Evolutionary conservation across 2,113 vertebrate genomes (phyloP).

Genomic region (Bubalus kerabau): DNA sequence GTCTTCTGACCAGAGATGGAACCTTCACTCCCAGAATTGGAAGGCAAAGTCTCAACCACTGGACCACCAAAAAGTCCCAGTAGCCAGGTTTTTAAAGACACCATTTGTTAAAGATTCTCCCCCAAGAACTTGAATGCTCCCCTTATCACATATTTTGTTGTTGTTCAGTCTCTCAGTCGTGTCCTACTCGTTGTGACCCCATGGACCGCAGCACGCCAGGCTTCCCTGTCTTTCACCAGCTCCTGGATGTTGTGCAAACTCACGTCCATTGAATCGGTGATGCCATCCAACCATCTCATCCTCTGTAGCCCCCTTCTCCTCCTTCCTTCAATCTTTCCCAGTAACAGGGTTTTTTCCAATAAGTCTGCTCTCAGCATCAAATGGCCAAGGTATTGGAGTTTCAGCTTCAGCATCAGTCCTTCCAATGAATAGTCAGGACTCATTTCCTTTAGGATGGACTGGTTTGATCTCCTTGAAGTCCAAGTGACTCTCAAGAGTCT

Average conservation of each 20-base stretch:
- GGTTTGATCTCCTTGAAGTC: not conserved
- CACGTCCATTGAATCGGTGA: not conserved
- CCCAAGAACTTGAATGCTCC: not conserved
- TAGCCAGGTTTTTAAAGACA: not conserved
- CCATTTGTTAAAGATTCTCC: not conserved
- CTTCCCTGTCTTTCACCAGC: not conserved
- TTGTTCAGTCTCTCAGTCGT: not conserved
- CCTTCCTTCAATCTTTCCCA: not conserved
- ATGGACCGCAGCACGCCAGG: accelerated
- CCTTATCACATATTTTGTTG: not conserved
- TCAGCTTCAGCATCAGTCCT: not conserved
- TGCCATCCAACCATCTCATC: not conserved
- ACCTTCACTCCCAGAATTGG: not conserved
- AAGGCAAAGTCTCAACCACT: not conserved
- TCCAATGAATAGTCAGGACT: not conserved
- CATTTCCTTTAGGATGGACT: not conserved
- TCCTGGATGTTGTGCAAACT: not conserved
- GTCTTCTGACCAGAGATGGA: not conserved
- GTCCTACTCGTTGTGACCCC: not conserved
- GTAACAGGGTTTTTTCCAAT: not conserved
- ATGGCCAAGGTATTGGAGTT: not conserved
- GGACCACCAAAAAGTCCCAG: not conserved
- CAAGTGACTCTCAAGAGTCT: not conserved
- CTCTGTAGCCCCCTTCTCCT: not conserved
- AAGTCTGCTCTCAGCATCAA: not conserved